These are phyloP conservation scores for Paelopatides confundens DNA, from an alignment of 53 echinoderm and acorn worm species.

Conservation along the genomic window DNA sequence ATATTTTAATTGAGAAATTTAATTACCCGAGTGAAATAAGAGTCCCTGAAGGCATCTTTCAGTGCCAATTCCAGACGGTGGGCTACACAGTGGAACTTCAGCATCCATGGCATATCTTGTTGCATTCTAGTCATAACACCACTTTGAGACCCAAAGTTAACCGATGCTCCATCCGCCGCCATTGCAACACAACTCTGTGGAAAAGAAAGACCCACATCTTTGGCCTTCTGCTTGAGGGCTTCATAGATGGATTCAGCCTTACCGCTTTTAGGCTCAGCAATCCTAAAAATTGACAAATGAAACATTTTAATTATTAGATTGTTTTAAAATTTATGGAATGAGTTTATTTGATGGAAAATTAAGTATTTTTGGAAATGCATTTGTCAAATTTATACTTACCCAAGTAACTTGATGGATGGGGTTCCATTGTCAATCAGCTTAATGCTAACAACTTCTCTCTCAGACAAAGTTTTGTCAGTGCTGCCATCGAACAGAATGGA, in stretches of 20 bases:
- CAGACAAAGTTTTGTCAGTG: conserved; percentile 32
- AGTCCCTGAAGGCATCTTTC: conserved; percentile 54
- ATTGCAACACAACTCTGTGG: conserved; percentile 48
- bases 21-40: conserved; percentile 53
- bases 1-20: no score
- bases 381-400: no score
- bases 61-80: conserved; percentile 53
- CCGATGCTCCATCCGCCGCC: conserved; percentile 67
- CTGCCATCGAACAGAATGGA: conserved; percentile 52
- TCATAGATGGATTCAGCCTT: conserved; percentile 44
- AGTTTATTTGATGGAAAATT: no score
- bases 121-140: conserved; percentile 52
- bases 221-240: conserved; percentile 40
- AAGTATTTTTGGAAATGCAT: no score
- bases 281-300: no score
- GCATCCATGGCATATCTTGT: conserved; percentile 45
- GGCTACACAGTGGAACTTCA: conserved; percentile 59
- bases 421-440: conserved; percentile 46
- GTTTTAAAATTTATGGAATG: no score
- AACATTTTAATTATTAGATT: no score
- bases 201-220: conserved; percentile 50
- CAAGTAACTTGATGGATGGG: conserved; percentile 57
- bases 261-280: conserved; percentile 55
- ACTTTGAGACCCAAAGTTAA: conserved; percentile 58
- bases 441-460: conserved; percentile 34